Conservation (phyloP, 2,113 vertebrate genomes). For the Kryptolebias marmoratus region DNA sequence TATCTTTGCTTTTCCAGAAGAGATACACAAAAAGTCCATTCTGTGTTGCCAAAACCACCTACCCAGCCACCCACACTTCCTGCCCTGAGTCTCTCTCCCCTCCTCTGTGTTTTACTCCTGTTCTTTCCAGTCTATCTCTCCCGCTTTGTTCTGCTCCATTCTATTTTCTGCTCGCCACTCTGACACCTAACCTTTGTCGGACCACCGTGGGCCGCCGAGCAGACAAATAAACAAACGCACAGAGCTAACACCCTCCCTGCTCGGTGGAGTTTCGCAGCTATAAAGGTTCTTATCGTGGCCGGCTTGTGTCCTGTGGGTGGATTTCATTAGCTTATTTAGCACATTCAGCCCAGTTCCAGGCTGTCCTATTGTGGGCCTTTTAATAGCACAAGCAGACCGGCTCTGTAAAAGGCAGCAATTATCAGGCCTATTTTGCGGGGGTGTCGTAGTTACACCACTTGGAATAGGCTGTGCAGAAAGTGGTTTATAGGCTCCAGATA, state of each 20-base stretch:
- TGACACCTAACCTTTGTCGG: constrained; percentile 72
- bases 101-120: constrained; percentile 41
- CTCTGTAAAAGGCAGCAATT: constrained; percentile 72
- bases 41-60: constrained; percentile 75
- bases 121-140: constrained; percentile 41
- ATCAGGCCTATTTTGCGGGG: constrained; percentile 69
- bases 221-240: constrained; percentile 74
- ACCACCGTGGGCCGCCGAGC: constrained; percentile 71
- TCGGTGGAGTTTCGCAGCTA: constrained; percentile 64
- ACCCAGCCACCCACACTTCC: constrained; percentile 75
- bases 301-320: constrained; percentile 75
- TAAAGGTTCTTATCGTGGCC: constrained; percentile 76
- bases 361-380: constrained; percentile 70
- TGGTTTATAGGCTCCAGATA: constrained; percentile 35
- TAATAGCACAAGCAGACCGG: constrained; percentile 55
- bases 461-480: constrained; percentile 55
- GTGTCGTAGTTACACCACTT: constrained; percentile 68
- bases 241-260: constrained; percentile 63
- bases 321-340: constrained; percentile 77
- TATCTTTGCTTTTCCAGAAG: constrained; percentile 71
- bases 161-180: constrained; percentile 65
- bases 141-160: constrained; percentile 48
- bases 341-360: constrained; percentile 67
- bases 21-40: constrained; percentile 70
- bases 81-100: constrained; percentile 63